phyloP scores from a whole-genome alignment of 2,113 vertebrate genomes.

The Hippocampus abdominalis region DNA sequence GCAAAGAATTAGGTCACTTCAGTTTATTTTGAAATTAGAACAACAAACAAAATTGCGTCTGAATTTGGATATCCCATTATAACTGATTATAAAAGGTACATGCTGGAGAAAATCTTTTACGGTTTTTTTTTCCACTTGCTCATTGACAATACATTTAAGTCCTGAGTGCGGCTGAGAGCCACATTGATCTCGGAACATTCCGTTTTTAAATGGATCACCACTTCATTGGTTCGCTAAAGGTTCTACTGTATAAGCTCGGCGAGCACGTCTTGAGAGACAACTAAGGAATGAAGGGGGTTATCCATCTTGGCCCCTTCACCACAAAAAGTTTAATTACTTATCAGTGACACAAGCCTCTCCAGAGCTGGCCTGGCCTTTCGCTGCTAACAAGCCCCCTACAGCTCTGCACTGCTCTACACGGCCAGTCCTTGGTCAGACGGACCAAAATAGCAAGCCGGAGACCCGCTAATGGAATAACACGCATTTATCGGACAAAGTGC shows the following conservation, averaged over 20 bases:
- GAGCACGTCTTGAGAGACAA: conserved; percentile 10
- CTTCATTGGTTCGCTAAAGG: background rate
- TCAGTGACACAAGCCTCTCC: conserved; percentile 39
- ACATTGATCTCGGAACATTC: background rate
- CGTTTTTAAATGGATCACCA: background rate
- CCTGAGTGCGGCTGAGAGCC: background rate
- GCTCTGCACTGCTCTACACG: conserved; percentile 23
- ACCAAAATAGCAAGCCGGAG: conserved; percentile 50
- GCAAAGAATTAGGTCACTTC: too few relatives aligned
- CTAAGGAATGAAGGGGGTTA: conserved; percentile 22
- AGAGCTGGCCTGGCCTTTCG: conserved; percentile 39
- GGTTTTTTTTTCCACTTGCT: background rate
- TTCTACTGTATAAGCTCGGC: conserved; percentile 11
- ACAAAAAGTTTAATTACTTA: conserved; percentile 48
- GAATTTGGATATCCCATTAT: too few relatives aligned
- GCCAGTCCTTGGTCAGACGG: conserved; percentile 43
- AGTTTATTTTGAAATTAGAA: too few relatives aligned
- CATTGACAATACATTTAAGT: background rate
- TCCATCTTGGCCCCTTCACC: conserved; percentile 30
- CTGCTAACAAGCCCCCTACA: conserved; percentile 48
- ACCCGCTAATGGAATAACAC: conserved; percentile 50
- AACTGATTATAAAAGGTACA: too few relatives aligned
- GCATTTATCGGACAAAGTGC: conserved; percentile 34
- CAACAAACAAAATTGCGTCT: too few relatives aligned
- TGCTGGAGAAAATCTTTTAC: too few relatives aligned